Conservation (phyloP, 2,113 vertebrate genomes). For the Dipodomys merriami region DNA sequence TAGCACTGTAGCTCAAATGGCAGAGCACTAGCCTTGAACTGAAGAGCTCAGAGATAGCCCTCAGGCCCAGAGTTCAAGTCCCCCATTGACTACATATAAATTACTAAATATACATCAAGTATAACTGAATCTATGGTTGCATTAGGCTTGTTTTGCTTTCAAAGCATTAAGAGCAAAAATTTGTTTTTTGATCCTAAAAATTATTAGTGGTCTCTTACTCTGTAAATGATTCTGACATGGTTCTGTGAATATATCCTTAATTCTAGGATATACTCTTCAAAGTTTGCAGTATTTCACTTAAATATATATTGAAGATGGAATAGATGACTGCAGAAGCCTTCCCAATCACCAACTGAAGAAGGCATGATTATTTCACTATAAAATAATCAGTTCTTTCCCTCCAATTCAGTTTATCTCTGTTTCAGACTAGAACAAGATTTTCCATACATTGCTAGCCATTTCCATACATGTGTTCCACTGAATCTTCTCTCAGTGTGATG, state of each 20-base stretch:
- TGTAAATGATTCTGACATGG: not conserved
- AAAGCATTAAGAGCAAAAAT: not conserved
- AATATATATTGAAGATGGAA: not conserved
- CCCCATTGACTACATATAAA: not conserved
- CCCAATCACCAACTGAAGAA: not conserved
- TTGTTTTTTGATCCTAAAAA: slow-evolving; percentile 9
- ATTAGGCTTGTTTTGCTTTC: not conserved
- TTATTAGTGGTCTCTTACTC: not conserved
- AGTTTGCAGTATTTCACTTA: not conserved
- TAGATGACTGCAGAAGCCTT: not conserved
- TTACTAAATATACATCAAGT: not conserved
- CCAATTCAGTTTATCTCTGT: not conserved
- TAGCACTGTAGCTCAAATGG: too few relatives aligned
- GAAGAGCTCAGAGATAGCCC: too few relatives aligned
- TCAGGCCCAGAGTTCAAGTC: too few relatives aligned
- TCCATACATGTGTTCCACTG: accelerated
- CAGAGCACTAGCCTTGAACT: too few relatives aligned
- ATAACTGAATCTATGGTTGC: not conserved
- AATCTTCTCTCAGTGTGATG: not conserved
- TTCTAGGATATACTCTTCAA: not conserved
- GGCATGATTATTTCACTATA: not conserved
- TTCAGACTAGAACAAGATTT: not conserved
- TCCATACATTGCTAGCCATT: not conserved
- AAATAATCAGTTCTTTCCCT: not conserved
- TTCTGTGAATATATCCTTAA: not conserved